phyloP scores from a whole-genome alignment of 2,888 invertebrate genomes.

The Zygothrica quintamaculata region DNA sequence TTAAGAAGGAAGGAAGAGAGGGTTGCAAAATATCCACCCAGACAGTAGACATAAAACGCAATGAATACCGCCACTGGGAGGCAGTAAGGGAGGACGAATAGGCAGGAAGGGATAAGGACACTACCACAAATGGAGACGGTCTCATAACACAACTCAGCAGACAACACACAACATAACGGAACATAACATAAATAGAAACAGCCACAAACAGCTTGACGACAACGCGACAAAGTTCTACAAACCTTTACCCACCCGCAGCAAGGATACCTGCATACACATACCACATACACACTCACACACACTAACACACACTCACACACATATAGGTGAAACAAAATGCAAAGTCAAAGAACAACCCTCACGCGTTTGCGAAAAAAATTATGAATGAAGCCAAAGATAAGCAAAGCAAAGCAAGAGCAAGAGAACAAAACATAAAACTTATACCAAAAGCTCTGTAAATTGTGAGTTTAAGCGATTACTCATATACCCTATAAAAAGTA shows the following conservation, averaged over 20 bases:
- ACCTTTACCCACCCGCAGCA: constrained; percentile 47
- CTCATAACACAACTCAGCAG: too few relatives aligned
- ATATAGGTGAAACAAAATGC: constrained; percentile 45
- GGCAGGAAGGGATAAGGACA: constrained; percentile 27
- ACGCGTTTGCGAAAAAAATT: constrained; percentile 65
- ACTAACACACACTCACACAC: constrained; percentile 15
- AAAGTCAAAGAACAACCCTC: constrained; percentile 48
- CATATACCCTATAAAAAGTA: too few relatives aligned
- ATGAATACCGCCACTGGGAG: too few relatives aligned
- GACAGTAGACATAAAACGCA: constrained; percentile 53
- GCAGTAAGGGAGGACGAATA: constrained; percentile 41
- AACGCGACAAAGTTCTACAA: constrained; percentile 67
- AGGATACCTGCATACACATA: constrained; percentile 47
- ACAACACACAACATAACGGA: too few relatives aligned
- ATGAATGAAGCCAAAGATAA: constrained; percentile 76
- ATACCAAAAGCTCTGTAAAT: not conserved
- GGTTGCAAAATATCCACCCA: constrained; percentile 22
- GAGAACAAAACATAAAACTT: constrained; percentile 22
- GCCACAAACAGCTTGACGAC: constrained; percentile 66
- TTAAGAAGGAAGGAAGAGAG: not conserved
- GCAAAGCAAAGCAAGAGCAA: constrained; percentile 31
- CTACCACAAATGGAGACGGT: constrained; percentile 26
- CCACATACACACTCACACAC: constrained; percentile 12
- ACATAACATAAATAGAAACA: constrained; percentile 69
- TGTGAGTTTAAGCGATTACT: not conserved